Evolutionary conservation across 1,140 invertebrate species (phyloP), one percentile per base, ranked within the genome.

Genomic region (Dermatophagoides farinae): DNA sequence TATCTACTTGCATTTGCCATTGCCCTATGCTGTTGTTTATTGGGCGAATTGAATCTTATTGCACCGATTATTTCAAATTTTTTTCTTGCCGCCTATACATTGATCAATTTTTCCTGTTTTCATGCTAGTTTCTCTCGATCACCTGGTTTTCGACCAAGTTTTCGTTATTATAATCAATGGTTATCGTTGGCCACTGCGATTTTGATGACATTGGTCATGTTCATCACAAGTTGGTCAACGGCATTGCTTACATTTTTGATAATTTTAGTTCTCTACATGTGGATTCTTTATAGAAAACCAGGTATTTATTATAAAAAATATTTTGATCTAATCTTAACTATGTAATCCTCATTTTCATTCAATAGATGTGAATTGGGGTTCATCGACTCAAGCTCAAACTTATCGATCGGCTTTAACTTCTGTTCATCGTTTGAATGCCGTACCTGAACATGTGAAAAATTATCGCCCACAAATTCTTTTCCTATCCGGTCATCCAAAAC

Each of bases 31-130:
- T 96, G 96, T 68, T 75, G 93, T 63, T 74, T 90, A 38, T 92
- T 96, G 63, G 91, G 91, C 51, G 72, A 75, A 23, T 63, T 77
- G 41, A 95, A 97, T 72, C 78, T 80, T 4, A 92, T 98, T 64
- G 92, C 93, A 38, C 90, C 91, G 6, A 75, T 97, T 55, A 97
- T 98, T 64, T 96, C 91, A 22, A 97, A 97, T 71, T 97, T 97
- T 74, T 97, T 97, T 74, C 76, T 98, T 67, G 91, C 91, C 64
- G 88, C 91, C 8, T 98, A 97, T 69, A 88, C 88, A 61, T 78
- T 98, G 25, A 90, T 97, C 64, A 97, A 97, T 75, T 97, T 93
- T 65, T 76, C 78, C 5, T 95, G 89, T 51, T 97, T 97, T 73
- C 90, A 97, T 75, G 91, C 90, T 23, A 88, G 87, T 50, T 73